Base-by-base conservation (phyloP, 2,888 invertebrate genomes). In the Chromoteleia sp. region DNA sequence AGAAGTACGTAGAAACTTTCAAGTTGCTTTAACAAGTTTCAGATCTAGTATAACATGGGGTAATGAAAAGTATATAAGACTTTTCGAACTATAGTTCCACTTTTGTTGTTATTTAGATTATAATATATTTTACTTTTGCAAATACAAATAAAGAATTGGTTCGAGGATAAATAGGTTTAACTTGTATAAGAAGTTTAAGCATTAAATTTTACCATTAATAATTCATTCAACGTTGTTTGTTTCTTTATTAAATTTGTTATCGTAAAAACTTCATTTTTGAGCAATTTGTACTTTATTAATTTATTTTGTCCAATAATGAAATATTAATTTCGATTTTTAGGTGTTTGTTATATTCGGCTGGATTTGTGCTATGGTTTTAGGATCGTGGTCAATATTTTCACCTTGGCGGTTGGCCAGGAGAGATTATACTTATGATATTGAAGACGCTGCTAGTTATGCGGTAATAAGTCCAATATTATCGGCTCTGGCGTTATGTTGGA, bases 381-480 rank as follows among this genome's bases (percentile, higher is more conserved):
- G 92, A 83, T 91, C 58, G 82, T 94, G 90, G 94, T 94, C 91
- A 70, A 92, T 94, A 87, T 94, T 94, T 93, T 94, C 94, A 10
- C 94, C 95, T 1, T 92, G 93, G 63, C 93, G 93, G 81, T 92
- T 94, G 1, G 94, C 95, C 39, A 92, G 92, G 0, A 92, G 93
- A 8, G 93, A 94, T 84, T 95, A 94, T 86, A 92, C 93, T 7
- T 95, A 95, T 87, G 93, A 93, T 59, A 92, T 93, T 0, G 89
- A 92, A 21, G 94, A 94, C 45, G 94, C 95, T 0, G 94, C 95
- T 0, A 93, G 93, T 63, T 95, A 95, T 84, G 93, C 95, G 2
- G 93, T 95, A 0, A 92, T 95, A 86, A 93, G 94, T 52, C 95
- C 95, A 0, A 88, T 95, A n/a, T 92, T 94, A 0, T 93, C 94